Conservation (phyloP, 1,140 invertebrate genomes). For the Aleiodes sp. region DNA sequence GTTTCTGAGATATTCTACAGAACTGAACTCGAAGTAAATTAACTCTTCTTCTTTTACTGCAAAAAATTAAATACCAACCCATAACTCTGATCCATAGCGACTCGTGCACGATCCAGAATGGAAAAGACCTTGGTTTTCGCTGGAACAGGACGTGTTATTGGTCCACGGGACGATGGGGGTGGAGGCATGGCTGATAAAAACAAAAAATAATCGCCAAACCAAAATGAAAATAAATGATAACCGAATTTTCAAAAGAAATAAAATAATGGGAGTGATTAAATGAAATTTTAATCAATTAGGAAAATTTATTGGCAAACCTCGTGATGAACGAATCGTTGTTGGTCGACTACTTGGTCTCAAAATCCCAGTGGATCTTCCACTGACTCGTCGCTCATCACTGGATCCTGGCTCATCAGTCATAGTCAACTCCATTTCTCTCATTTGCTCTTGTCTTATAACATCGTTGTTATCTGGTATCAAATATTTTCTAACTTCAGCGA, state of each 20-base stretch:
- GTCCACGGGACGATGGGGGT: conserved; percentile 59
- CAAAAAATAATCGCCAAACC: conserved; percentile 8
- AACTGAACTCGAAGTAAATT: background rate
- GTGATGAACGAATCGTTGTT: conserved; percentile 48
- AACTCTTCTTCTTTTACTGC: background rate
- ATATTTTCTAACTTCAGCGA: conserved; percentile 81
- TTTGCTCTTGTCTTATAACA: conserved; percentile 81
- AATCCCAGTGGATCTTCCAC: conserved; percentile 50
- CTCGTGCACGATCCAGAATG: conserved; percentile 81
- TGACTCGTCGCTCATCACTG: conserved; percentile 51
- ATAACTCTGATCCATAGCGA: conserved; percentile 81
- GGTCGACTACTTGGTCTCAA: conserved; percentile 54
- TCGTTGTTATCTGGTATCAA: conserved; percentile 80
- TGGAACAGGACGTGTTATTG: conserved; percentile 67
- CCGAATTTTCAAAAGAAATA: no score
- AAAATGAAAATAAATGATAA: background rate
- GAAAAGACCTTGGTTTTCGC: conserved; percentile 84
- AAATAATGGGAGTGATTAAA: no score
- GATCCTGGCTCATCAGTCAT: conserved; percentile 58
- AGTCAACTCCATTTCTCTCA: conserved; percentile 74
- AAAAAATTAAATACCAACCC: conserved; percentile 60
- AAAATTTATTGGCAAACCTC: conserved; percentile 39
- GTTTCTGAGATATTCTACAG: background rate
- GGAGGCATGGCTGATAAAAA: conserved; percentile 53
- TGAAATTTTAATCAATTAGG: conserved; percentile 22